phyloP scores from a whole-genome alignment of 2,113 vertebrate species.

The Chelonoidis abingdonii region DNA sequence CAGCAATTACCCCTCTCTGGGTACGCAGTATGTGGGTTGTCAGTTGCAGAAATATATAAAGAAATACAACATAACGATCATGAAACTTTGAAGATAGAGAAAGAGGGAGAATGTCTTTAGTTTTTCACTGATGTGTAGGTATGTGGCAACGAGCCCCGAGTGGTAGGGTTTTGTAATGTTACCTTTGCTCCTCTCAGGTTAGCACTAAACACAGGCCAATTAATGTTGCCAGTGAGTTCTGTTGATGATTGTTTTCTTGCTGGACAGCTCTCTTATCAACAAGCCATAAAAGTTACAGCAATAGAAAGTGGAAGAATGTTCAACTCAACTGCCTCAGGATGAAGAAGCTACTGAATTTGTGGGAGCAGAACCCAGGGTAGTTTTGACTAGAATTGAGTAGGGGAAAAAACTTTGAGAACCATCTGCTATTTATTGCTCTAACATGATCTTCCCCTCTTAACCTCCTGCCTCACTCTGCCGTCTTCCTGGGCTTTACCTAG shows the following conservation, averaged over 20 bases:
- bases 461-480: neutral
- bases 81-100: neutral
- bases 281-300: neutral
- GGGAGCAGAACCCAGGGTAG: rapidly evolving
- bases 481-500: neutral
- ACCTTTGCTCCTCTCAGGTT: neutral
- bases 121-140: neutral
- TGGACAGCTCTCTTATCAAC: constrained; percentile 66
- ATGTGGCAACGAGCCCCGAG: neutral
- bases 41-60: neutral
- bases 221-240: neutral
- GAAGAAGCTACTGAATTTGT: neutral
- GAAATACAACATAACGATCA: neutral
- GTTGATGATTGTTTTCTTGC: neutral
- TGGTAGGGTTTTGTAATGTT: neutral
- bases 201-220: neutral
- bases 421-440: neutral
- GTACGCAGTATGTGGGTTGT: neutral
- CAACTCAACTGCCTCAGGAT: neutral
- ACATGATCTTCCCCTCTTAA: neutral
- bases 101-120: rapidly evolving
- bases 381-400: neutral
- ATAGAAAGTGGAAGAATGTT: neutral
- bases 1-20: neutral
- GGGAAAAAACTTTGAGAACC: neutral